These are phyloP conservation scores for Pardosa pseudoannulata DNA, from an alignment of 2,888 invertebrate genomes.

Conservation along the genomic window DNA sequence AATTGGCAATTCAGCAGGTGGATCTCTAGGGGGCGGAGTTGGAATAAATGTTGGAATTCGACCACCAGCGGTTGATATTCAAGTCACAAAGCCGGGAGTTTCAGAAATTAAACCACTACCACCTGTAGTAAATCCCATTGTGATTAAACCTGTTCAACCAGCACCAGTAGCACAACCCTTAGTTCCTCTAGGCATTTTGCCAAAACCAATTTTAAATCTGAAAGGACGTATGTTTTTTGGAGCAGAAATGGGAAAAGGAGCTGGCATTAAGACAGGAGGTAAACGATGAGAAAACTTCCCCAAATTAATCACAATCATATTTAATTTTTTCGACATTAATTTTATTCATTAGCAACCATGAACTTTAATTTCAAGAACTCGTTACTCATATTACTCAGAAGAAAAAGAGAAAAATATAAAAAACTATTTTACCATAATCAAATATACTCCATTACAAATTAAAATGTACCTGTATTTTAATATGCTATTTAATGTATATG, in stretches of 20 bases:
- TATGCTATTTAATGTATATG: too few relatives aligned
- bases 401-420: too few relatives aligned
- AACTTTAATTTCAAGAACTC: too few relatives aligned
- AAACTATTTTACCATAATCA: too few relatives aligned
- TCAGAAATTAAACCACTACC: slow-evolving; percentile 40
- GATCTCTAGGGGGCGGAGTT: not conserved
- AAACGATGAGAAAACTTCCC: slow-evolving; percentile 17
- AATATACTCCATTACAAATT: too few relatives aligned
- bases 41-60: slow-evolving; percentile 53
- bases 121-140: slow-evolving; percentile 47
- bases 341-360: too few relatives aligned
- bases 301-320: too few relatives aligned
- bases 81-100: slow-evolving; percentile 36
- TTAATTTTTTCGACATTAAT: too few relatives aligned
- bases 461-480: too few relatives aligned
- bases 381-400: too few relatives aligned
- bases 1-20: not conserved
- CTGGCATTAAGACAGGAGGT: slow-evolving; percentile 19
- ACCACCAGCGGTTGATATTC: slow-evolving; percentile 41
- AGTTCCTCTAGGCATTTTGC: slow-evolving; percentile 41
- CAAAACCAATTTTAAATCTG: slow-evolving; percentile 45
- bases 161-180: slow-evolving; percentile 15
- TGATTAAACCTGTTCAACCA: not conserved
- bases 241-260: slow-evolving; percentile 51
- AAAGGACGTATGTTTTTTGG: slow-evolving; percentile 62